A percentile compares a stretch with the other conserved stretches of the same genome.
Evolutionary conservation across 2,797 vertebrate species (phyloP).

Genomic region (Spinus pinus): DNA sequence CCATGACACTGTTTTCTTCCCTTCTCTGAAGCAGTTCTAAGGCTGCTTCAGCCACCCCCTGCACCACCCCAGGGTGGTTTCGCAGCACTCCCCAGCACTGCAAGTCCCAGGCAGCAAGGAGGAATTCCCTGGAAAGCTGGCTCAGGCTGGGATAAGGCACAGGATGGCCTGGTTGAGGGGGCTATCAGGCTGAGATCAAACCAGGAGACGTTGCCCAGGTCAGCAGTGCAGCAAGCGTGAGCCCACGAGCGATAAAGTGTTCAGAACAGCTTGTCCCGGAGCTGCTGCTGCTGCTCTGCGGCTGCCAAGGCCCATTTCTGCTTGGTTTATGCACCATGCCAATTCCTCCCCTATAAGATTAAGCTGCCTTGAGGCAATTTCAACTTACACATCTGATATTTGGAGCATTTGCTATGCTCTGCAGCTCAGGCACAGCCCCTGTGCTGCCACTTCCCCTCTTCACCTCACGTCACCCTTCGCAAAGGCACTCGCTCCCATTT

Average conservation of each 20-base stretch:
- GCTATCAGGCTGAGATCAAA: not conserved
- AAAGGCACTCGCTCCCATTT: not conserved
- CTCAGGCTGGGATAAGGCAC: not conserved
- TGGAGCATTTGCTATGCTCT: slow-evolving; percentile 3
- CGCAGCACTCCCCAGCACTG: rapidly evolving
- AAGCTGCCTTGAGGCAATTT: slow-evolving; percentile 33
- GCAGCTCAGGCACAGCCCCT: not conserved
- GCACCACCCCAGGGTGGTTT: rapidly evolving
- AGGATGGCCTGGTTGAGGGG: not conserved
- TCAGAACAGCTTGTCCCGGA: slow-evolving; percentile 28
- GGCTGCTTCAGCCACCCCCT: not conserved
- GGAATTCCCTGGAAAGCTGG: not conserved
- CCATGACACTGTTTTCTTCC: not conserved
- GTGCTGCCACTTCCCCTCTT: not conserved
- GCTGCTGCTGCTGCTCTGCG: not conserved
- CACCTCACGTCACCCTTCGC: not conserved
- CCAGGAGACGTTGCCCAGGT: not conserved
- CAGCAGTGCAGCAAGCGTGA: not conserved
- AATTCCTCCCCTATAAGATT: slow-evolving; percentile 37
- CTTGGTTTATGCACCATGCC: slow-evolving; percentile 51
- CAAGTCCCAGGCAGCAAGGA: not conserved
- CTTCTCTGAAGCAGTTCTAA: not conserved
- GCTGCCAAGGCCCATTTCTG: slow-evolving; percentile 57
- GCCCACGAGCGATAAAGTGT: not conserved
- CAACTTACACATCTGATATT: slow-evolving; percentile 9